phyloP scores from a whole-genome alignment of 2,113 vertebrate species.

The Colossoma macropomum region DNA sequence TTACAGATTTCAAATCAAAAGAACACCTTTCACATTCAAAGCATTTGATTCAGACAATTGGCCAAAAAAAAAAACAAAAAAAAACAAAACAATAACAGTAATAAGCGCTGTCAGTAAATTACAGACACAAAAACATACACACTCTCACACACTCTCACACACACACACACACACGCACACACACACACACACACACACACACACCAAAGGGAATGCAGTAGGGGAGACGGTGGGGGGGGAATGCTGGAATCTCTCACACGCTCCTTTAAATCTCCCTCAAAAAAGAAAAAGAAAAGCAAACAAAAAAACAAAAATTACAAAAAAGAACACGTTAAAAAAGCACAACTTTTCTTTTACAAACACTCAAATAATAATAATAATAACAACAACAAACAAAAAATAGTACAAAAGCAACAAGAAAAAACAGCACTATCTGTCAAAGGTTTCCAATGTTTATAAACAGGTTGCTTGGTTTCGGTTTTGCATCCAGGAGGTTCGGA shows the following conservation, averaged over 20 bases:
- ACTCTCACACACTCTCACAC: slow-evolving; percentile 10
- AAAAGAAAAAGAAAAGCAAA: slow-evolving; percentile 10
- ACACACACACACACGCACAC: slow-evolving; percentile 14
- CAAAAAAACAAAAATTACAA: slow-evolving; percentile 3
- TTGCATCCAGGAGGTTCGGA: slow-evolving; percentile 69
- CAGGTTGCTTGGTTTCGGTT: slow-evolving; percentile 70
- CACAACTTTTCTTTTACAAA: slow-evolving; percentile 39
- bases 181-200: slow-evolving; percentile 42
- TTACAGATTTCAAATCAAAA: slow-evolving; percentile 58
- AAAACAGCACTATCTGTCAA: slow-evolving; percentile 64
- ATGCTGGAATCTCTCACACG: slow-evolving; percentile 60
- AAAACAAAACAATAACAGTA: slow-evolving; percentile 40
- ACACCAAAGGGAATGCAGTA: slow-evolving; percentile 73
- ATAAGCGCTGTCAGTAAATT: slow-evolving; percentile 49
- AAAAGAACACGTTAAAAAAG: slow-evolving; percentile 48
- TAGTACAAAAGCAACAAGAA: slow-evolving; percentile 42
- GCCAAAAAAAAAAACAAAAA: slow-evolving; percentile 29
- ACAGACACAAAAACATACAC: slow-evolving; percentile 49
- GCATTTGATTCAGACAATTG: slow-evolving; percentile 59
- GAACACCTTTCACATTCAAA: slow-evolving; percentile 57
- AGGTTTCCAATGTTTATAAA: slow-evolving; percentile 66
- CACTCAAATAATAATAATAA: slow-evolving; percentile 36
- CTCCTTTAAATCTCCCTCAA: slow-evolving; percentile 46
- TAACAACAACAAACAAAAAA: slow-evolving; percentile 57
- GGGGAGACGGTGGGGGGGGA: slow-evolving; percentile 63